Conservation (phyloP, 2,888 invertebrate genomes). For the Acronicta aceris region DNA sequence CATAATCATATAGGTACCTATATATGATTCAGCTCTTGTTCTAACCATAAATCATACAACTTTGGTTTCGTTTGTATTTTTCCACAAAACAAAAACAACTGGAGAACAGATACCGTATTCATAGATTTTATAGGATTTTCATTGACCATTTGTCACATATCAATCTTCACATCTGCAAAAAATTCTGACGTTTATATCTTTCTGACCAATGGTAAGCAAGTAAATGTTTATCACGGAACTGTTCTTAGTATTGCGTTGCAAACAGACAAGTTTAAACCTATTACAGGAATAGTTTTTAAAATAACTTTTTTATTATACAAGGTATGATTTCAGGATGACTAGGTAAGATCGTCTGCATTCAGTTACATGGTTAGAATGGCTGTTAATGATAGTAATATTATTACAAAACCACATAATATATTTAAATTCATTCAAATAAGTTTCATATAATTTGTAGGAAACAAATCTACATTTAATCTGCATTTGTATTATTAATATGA, state of each 20-base stretch:
- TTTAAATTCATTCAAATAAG: too few species aligned
- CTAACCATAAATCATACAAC: slow-evolving; percentile 37
- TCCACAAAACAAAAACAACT: slow-evolving; percentile 35
- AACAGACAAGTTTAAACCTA: slow-evolving; percentile 16
- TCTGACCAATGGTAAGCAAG: slow-evolving; percentile 25
- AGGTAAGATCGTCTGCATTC: background rate
- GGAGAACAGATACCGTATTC: slow-evolving; percentile 33
- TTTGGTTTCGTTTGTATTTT: slow-evolving; percentile 30
- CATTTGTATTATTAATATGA: background rate
- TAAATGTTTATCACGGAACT: slow-evolving; percentile 29
- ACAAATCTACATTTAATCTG: too few species aligned
- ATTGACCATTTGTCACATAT: slow-evolving; percentile 48
- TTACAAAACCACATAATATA: too few species aligned
- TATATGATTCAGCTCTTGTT: slow-evolving; percentile 39
- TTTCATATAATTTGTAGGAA: too few species aligned
- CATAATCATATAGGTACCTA: slow-evolving; percentile 3
- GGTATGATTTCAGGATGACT: background rate
- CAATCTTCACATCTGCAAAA: slow-evolving; percentile 48
- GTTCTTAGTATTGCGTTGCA: slow-evolving; percentile 20
- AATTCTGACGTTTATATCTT: slow-evolving; percentile 27
- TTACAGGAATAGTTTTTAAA: slow-evolving; percentile 13
- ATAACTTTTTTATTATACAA: slow-evolving; percentile 14
- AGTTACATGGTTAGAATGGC: too few species aligned
- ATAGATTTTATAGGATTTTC: slow-evolving; percentile 49
- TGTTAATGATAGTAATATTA: too few species aligned